A percentile compares a stretch with the other conserved stretches of the same genome.
These are phyloP conservation scores for Trichosurus vulpecula DNA, from an alignment of 2,797 vertebrate genomes.

Conservation along the genomic window DNA sequence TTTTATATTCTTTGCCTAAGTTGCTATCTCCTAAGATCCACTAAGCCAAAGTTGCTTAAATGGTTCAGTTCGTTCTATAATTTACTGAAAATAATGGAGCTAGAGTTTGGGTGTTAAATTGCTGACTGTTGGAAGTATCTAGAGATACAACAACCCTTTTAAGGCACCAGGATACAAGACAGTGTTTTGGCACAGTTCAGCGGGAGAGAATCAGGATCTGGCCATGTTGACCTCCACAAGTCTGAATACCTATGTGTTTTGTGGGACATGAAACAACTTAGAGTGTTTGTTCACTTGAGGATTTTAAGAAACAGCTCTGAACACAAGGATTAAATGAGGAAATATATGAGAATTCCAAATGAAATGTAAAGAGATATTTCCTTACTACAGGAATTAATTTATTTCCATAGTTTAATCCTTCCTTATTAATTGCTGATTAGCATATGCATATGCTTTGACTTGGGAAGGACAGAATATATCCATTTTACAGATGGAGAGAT, in stretches of 20 bases:
- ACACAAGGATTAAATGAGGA: background rate
- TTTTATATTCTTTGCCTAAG: background rate
- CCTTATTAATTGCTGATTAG: background rate
- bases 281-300: background rate
- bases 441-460: background rate
- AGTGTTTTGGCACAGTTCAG: background rate
- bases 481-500: background rate
- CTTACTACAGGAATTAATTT: background rate
- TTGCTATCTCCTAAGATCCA: background rate
- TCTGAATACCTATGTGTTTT: background rate
- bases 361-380: background rate
- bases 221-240: too few relatives aligned
- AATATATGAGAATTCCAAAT: background rate
- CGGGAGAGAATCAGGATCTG: background rate
- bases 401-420: background rate
- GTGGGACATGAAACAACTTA: background rate
- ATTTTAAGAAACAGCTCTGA: conserved; percentile 15
- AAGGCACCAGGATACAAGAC: background rate
- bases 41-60: conserved; percentile 27
- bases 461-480: background rate
- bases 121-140: background rate
- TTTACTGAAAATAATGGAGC: background rate
- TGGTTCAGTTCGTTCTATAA: background rate
- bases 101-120: background rate
- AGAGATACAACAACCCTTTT: background rate